Base-by-base conservation (phyloP, 1,140 invertebrate species). In the Saxidomus purpurata region DNA sequence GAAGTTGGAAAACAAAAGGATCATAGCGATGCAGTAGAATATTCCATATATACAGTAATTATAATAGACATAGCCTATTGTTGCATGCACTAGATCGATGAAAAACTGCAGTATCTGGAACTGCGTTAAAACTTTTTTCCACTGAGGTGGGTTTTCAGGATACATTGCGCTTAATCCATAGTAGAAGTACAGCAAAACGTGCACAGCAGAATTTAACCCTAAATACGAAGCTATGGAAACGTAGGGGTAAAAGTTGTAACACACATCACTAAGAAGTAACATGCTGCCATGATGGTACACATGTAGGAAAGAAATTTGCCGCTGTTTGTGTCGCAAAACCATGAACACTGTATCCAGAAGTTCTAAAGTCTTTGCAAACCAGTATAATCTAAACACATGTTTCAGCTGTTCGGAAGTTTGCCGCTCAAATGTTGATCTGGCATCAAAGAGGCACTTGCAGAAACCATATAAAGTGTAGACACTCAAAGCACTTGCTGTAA, bases 171-270 rank as follows among this genome's bases (percentile, higher is more conserved):
- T 97, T 1, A 99, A 94, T 0, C 97, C 98, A 95, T 99, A 99
- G 95, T 99, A 99, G 1, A 97, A 97, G 94, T 99, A 99, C 97
- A 99, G 98, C 22, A 99, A 95, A 0, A 99, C 97, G 95, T 99
- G 98, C 43, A 99, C 98, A 85, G 97, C 97, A 81, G 98, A 98
- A 96, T 99, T 99, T 6, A 98, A 97, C 0, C 97, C 98, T 22
- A 98, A 98, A 55, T 99, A 96, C 22, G 94, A 86, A 31, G 93
- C 93, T 63, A 95, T 95, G 81, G 87, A 93, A 49, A 92, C 94
- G 94, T 94, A 95, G 38, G 95, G 93, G 63, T 94, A 95, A 80
- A 93, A 93, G 47, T 93, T 90, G 25, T 92, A 93, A 13, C 93
- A 94, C 31, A 94, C 83, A 90, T 96, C 95, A 87, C 94, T 95